A percentile compares a stretch with the other conserved stretches of the same genome.
phyloP scores from a whole-genome alignment of 2,888 invertebrate genomes.

The Nycteola revayana region DNA sequence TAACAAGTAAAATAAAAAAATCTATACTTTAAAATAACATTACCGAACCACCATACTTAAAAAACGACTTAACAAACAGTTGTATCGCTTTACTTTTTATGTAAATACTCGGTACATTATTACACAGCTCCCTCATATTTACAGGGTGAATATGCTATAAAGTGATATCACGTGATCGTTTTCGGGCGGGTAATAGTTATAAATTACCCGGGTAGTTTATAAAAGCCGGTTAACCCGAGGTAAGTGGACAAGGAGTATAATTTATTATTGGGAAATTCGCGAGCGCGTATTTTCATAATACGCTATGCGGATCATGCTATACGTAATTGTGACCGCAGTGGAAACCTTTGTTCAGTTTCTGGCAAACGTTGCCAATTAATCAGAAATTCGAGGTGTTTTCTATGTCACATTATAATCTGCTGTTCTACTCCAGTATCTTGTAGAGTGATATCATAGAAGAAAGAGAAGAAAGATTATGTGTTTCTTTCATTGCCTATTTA shows the following conservation, averaged over 20 bases:
- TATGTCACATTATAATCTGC: too few species aligned
- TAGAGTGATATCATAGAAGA: too few species aligned
- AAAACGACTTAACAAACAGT: too few species aligned
- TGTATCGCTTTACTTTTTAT: constrained; percentile 39
- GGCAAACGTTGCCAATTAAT: too few species aligned
- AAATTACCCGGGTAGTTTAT: constrained; percentile 81
- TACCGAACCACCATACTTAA: too few species aligned
- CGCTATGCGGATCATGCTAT: constrained; percentile 53
- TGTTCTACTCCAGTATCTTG: too few species aligned
- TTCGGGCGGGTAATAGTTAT: constrained; percentile 79
- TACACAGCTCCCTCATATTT: constrained; percentile 72
- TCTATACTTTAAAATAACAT: too few species aligned
- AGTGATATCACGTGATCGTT: constrained; percentile 81
- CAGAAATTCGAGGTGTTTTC: too few species aligned
- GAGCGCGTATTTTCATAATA: constrained; percentile 73
- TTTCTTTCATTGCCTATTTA: too few species aligned
- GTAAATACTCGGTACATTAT: constrained; percentile 54
- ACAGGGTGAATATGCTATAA: constrained; percentile 76
- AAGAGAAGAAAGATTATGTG: too few species aligned
- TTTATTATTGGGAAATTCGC: constrained; percentile 79
- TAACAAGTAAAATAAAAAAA: too few species aligned
- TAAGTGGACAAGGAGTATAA: constrained; percentile 79
- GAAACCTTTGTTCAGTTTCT: too few species aligned
- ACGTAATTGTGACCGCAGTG: constrained; percentile 14
- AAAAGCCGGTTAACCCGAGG: constrained; percentile 82